Evolutionary conservation across 2,797 vertebrate genomes (phyloP).

Genomic region (Peromyscus eremicus): DNA sequence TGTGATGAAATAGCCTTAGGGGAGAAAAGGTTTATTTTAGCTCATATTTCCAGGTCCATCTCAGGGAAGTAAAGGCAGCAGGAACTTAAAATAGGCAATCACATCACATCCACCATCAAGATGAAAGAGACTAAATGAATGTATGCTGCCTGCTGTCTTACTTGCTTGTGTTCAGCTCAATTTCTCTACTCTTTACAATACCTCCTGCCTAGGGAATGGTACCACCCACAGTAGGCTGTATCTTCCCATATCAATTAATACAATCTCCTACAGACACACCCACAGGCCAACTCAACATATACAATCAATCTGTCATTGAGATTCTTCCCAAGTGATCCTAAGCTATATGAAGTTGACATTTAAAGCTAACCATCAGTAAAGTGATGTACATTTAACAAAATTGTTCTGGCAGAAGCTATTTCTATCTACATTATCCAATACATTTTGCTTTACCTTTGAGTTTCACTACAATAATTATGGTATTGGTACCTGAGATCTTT

Average conservation of each 20-base stretch:
- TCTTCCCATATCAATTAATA: not conserved
- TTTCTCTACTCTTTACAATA: not conserved
- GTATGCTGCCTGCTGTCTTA: no score
- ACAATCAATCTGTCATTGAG: not conserved
- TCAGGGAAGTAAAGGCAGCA: not conserved
- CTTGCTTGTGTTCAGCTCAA: not conserved
- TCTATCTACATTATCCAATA: not conserved
- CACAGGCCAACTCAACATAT: not conserved
- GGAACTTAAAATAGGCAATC: not conserved
- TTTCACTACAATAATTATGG: not conserved
- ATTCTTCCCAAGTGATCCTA: not conserved
- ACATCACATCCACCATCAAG: not conserved
- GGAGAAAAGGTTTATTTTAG: not conserved
- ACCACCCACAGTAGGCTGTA: not conserved
- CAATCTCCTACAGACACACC: not conserved
- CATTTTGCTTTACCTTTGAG: slow-evolving; percentile 34
- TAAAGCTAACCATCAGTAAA: not conserved
- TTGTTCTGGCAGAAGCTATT: not conserved
- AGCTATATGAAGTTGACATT: not conserved
- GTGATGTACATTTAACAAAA: not conserved
- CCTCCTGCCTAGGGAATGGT: not conserved
- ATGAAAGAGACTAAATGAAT: not conserved
- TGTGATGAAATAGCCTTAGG: not conserved
- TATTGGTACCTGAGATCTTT: not conserved
- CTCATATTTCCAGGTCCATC: not conserved